phyloP scores from a whole-genome alignment of 2,113 vertebrate species.

The Pelmatolapia mariae region DNA sequence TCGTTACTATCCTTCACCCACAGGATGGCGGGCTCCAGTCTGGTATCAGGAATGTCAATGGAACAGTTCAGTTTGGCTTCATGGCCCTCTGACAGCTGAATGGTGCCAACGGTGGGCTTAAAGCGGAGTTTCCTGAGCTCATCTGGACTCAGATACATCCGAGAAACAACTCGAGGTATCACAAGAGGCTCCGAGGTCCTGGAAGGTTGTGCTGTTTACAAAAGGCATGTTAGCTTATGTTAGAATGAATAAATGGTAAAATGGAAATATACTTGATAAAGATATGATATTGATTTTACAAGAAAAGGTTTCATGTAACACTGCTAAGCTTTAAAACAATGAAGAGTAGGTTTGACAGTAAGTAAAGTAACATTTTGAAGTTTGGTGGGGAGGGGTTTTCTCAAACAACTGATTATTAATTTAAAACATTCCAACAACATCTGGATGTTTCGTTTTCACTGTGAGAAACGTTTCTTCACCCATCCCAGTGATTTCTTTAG shows the following conservation, averaged over 20 bases:
- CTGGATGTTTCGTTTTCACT: rapidly evolving
- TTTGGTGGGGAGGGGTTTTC: background rate
- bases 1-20: conserved; percentile 86
- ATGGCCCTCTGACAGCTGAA: conserved; percentile 81
- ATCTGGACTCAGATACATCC: conserved; percentile 52
- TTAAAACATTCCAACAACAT: background rate
- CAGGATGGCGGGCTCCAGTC: conserved; percentile 73
- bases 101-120: conserved; percentile 74
- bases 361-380: background rate
- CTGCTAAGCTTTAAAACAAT: background rate
- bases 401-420: background rate
- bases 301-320: background rate
- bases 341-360: background rate
- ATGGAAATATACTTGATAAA: background rate
- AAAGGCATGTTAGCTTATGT: background rate
- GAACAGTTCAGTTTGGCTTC: conserved; percentile 88
- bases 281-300: background rate
- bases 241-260: background rate
- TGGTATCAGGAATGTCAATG: conserved; percentile 74
- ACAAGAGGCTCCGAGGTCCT: conserved; percentile 26
- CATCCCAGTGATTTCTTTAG: too few species aligned
- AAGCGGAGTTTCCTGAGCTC: conserved; percentile 74
- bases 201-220: conserved; percentile 27
- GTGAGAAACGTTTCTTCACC: too few species aligned
- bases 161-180: background rate